Evolutionary conservation across 2,797 vertebrate species (phyloP).

Genomic region (Galagoides demidoff): DNA sequence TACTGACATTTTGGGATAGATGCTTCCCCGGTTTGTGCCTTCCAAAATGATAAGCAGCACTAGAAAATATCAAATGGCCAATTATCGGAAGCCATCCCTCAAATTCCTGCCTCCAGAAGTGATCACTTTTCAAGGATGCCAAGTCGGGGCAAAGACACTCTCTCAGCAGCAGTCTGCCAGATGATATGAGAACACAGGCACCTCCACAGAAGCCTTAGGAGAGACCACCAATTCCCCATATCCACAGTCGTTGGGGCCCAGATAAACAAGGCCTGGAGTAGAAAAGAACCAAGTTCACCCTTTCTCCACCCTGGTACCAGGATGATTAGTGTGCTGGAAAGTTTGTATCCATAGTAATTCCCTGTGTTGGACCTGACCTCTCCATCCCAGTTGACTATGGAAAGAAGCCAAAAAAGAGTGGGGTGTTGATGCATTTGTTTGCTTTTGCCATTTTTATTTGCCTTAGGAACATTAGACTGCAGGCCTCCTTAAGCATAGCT

Average conservation of each 20-base stretch:
- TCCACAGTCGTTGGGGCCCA: not conserved
- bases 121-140: not conserved
- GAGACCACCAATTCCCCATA: not conserved
- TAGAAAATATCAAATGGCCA: not conserved
- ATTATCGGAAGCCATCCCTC: not conserved
- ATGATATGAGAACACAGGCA: not conserved
- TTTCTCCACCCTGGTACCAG: not conserved
- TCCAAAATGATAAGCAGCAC: slow-evolving; percentile 1
- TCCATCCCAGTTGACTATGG: slow-evolving; percentile 65
- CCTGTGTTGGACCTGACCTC: slow-evolving; percentile 16
- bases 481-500: slow-evolving; percentile 77
- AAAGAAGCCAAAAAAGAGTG: slow-evolving; percentile 47
- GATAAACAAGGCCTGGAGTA: not conserved
- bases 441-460: slow-evolving; percentile 73
- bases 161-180: not conserved
- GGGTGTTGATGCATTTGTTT: slow-evolving; percentile 55
- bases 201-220: not conserved
- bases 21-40: not conserved
- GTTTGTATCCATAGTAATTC: not conserved
- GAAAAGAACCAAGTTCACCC: not conserved
- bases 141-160: not conserved
- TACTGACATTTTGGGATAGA: not conserved
- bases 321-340: not conserved
- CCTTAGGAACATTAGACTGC: slow-evolving; percentile 39
- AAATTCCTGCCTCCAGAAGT: slow-evolving; percentile 38